Base-by-base conservation (phyloP, 1,140 invertebrate genomes). In the Sminthurides bifidus region DNA sequence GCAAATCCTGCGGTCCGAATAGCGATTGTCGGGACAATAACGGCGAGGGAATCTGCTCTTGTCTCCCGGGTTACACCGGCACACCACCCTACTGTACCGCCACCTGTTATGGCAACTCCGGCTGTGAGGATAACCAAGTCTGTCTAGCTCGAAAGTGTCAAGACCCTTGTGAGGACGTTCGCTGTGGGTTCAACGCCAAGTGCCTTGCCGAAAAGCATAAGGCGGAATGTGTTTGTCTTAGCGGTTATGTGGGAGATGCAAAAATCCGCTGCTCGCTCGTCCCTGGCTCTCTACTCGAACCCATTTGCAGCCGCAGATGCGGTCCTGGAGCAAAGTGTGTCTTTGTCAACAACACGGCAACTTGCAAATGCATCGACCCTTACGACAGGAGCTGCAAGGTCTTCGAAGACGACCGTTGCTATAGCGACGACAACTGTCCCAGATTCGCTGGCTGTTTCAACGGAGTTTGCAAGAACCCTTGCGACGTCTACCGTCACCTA, bases 21-120 rank as follows among this genome's bases (percentile, higher is more conserved):
- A 82, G 83, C 63, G 77, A 81, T 66, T 93, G 90, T 66, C 78
- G 75, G 15, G 86, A 91, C 3, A 74, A 77, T 10, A 79, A 84
- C 54, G 88, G 92, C 71, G 70, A 73, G 50, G 77, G 87, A 0
- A 74, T 76, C 29, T 93, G 89, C 66, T 78, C 80, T 50, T 92
- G 89, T 72, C 81, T 84, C 38, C 80, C 85, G 24, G 85, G 85
- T 15, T 89, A 84, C 62, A 76, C 73, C 41, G 89, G 88, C 56
- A 83, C 91, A 73, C 83, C 87, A 74, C 79, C 37, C 70, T 74
- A 3, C 70, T 74, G 40, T 90, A 85, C 69, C 71, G 72, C 59
- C 12, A 76, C 76, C 31, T 84, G 81, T 48, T 46, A 64, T 55
- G 65, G 52, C 14, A 75, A 86, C 63, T 73, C 75, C 26, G 82